Evolutionary conservation across 2,113 vertebrate genomes (phyloP).

Genomic region (Sinocyclocheilus anophthalmus): DNA sequence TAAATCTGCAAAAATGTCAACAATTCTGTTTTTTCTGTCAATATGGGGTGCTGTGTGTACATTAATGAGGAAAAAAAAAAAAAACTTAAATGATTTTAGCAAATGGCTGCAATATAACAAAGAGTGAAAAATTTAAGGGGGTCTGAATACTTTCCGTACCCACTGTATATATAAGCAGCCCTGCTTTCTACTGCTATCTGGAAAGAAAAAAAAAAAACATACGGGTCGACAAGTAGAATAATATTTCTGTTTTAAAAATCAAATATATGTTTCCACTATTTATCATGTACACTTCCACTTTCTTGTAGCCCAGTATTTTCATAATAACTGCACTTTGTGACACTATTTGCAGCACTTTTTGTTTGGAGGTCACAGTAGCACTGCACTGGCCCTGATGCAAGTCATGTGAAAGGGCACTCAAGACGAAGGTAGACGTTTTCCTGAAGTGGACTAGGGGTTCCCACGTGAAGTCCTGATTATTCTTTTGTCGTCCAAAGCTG

Average conservation of each 20-base stretch:
- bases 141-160: no score
- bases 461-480: not conserved
- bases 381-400: not conserved
- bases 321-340: not conserved
- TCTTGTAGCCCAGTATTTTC: not conserved
- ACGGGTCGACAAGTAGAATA: not conserved
- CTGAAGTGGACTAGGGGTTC: slow-evolving; percentile 8
- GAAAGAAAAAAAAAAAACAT: not conserved
- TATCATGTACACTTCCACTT: not conserved
- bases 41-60: no score
- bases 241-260: not conserved
- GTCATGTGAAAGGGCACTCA: not conserved
- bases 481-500: not conserved
- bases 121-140: no score
- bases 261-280: not conserved
- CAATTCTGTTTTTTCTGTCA: no score
- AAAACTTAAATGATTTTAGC: no score
- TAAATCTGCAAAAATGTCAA: no score
- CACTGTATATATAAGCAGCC: not conserved
- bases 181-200: not conserved
- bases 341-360: not conserved
- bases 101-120: no score
- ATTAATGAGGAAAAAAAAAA: no score
- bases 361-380: not conserved
- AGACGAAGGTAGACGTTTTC: not conserved